These are phyloP conservation scores for Aphrocallistes beatrix DNA, from an alignment of 37 sponge, comb jelly and placozoan species.

Conservation along the genomic window DNA sequence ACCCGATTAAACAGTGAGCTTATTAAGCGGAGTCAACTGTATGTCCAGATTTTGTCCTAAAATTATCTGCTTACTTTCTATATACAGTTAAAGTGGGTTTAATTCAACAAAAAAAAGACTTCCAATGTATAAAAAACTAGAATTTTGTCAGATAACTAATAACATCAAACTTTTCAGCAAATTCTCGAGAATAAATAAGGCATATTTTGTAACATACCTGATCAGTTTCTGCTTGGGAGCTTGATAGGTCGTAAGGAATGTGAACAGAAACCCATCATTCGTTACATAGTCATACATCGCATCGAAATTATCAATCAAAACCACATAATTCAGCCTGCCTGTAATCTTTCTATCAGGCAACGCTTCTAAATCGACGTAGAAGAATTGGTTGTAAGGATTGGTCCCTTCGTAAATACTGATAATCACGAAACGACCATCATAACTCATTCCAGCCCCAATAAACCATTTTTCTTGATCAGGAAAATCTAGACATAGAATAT, in stretches of 20 bases:
- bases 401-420: slow-evolving; percentile 48
- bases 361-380: slow-evolving; percentile 46
- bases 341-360: slow-evolving; percentile 24
- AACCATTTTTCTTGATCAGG: slow-evolving; percentile 78
- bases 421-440: slow-evolving; percentile 64
- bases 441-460: slow-evolving; percentile 58
- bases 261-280: slow-evolving; percentile 57
- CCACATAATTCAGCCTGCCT: slow-evolving; percentile 7
- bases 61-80: no score
- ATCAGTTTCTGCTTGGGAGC: slow-evolving; percentile 50
- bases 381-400: slow-evolving; percentile 67
- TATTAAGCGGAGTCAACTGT: no score
- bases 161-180: no score
- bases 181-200: no score
- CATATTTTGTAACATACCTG: slow-evolving; percentile 61
- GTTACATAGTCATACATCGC: slow-evolving; percentile 72
- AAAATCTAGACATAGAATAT: slow-evolving; percentile 68
- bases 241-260: slow-evolving; percentile 57
- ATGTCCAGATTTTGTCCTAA: no score
- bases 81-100: no score
- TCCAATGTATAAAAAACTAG: no score
- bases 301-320: slow-evolving; percentile 76
- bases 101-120: no score
- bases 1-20: no score
- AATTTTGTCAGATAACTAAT: no score